A percentile compares a stretch with the other conserved stretches of the same genome.
Conservation (phyloP, 2,113 vertebrate species). For the Monopterus albus region DNA sequence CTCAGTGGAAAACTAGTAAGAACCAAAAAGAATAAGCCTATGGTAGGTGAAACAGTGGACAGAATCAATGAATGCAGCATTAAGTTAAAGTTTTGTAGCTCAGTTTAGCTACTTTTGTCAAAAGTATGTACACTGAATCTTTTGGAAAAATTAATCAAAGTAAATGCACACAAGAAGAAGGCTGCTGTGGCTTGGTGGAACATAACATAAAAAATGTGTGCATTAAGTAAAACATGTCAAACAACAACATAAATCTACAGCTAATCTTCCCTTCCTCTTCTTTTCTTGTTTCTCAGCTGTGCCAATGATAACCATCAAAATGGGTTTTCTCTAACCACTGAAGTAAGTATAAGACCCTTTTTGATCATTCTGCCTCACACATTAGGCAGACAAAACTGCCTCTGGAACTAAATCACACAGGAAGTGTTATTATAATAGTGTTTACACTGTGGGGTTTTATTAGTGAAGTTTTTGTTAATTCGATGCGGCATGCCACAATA, state of each 20-base stretch:
- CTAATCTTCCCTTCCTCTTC: background rate
- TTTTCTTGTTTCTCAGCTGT: conserved; percentile 1
- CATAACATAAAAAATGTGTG: background rate
- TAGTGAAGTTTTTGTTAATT: conserved; percentile 36
- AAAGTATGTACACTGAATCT: no score
- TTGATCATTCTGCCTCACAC: background rate
- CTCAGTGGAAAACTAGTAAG: no score
- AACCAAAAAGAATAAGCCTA: no score
- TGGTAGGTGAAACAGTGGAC: no score
- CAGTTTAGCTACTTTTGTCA: no score
- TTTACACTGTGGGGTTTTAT: conserved; percentile 16
- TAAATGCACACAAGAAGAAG: no score
- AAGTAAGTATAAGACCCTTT: background rate
- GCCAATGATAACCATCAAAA: background rate
- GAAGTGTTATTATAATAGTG: conserved; percentile 5
- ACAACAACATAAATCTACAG: background rate
- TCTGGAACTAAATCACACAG: conserved; percentile 22
- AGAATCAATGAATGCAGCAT: no score
- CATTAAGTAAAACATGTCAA: background rate
- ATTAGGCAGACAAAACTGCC: background rate
- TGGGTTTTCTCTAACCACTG: background rate
- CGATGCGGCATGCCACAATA: conserved; percentile 26
- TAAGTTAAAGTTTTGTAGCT: no score
- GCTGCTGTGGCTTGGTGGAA: no score
- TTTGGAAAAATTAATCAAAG: no score